Evolutionary conservation across 2,113 vertebrate species (phyloP).

Genomic region (Epinephelus lanceolatus): DNA sequence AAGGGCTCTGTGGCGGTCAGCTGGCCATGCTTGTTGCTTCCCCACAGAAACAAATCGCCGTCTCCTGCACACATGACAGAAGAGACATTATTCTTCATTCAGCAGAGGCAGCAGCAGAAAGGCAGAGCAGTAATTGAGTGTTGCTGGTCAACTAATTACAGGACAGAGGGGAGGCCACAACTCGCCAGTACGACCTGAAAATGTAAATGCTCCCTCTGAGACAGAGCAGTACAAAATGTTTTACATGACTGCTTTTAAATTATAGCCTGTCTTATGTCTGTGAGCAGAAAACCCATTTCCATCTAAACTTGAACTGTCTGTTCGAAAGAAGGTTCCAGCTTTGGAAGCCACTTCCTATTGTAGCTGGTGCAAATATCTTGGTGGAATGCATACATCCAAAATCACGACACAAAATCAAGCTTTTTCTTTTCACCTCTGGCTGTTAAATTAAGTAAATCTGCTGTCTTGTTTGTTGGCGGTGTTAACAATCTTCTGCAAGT

Average conservation of each 20-base stretch:
- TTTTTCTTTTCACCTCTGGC: neutral
- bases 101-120: constrained; percentile 32
- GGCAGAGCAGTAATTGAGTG: constrained; percentile 34
- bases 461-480: neutral
- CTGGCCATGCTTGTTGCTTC: constrained; percentile 92
- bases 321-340: neutral
- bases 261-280: neutral
- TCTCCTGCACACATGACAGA: constrained; percentile 76
- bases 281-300: neutral
- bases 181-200: neutral
- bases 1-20: constrained; percentile 85
- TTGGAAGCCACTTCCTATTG: neutral
- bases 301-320: neutral
- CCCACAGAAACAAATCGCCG: constrained; percentile 92
- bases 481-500: neutral
- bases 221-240: constrained; percentile 14
- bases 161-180: constrained; percentile 15
- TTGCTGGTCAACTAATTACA: constrained; percentile 44
- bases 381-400: neutral
- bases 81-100: constrained; percentile 33
- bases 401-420: neutral
- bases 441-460: neutral
- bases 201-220: neutral
- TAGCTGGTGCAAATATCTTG: neutral
- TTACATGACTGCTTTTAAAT: constrained; percentile 8